Conservation (phyloP, 2,888 invertebrate genomes). For the Xestia c-nigrum region DNA sequence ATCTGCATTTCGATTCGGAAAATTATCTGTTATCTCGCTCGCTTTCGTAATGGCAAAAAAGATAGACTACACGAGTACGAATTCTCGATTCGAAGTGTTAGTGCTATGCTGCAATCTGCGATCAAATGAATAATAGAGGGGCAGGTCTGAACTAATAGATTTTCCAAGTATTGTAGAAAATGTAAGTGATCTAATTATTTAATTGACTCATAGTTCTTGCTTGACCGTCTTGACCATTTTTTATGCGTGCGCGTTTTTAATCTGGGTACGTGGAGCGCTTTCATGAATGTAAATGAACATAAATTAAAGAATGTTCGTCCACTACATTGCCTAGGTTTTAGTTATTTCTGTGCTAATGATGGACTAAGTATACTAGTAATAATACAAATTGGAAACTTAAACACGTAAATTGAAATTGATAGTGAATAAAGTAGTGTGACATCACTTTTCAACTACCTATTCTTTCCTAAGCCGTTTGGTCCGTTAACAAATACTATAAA, state of each 20-base stretch:
- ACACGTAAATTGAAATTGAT: neutral
- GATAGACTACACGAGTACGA: no score
- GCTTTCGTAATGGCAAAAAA: no score
- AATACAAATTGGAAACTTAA: neutral
- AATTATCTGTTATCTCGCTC: no score
- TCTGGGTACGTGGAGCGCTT: slow-evolving; percentile 3
- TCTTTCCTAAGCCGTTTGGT: neutral
- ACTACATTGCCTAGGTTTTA: neutral
- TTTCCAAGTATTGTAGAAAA: neutral
- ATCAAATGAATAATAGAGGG: neutral
- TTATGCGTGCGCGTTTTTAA: slow-evolving; percentile 6
- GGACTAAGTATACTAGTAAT: neutral
- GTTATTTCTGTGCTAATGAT: neutral
- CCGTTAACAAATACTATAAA: no score
- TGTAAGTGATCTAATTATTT: neutral
- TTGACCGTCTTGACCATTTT: neutral
- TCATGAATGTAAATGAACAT: neutral
- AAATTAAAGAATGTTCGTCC: neutral
- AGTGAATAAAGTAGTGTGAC: neutral
- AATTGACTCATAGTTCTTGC: slow-evolving; percentile 11
- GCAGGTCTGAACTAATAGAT: neutral
- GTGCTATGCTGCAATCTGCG: no score
- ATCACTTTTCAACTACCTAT: neutral
- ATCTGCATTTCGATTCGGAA: neutral
- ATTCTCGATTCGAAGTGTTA: no score